Evolutionary conservation across 2,113 vertebrate genomes (phyloP), one percentile per base, ranked within the genome.

Genomic region (Tragelaphus imberbis): DNA sequence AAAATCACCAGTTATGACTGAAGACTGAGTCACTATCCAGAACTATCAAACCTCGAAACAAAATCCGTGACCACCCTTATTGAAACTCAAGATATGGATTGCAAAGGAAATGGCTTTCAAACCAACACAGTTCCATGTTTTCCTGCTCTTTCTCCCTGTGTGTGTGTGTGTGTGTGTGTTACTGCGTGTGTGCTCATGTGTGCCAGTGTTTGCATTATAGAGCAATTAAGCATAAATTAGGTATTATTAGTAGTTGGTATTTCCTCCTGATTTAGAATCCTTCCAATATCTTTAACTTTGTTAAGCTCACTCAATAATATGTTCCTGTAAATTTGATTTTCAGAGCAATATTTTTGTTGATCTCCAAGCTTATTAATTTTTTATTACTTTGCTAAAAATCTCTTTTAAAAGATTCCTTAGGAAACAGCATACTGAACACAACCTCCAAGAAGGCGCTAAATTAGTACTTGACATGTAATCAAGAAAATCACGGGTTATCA

Each of bases 351-450:
- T 88, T 84, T 97, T 91, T 95, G 36, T 94, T 96, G 71, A 97
- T 85, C 36, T 98, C 94, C 23, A 63, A 80, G 5, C 33, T 95
- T 87, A 61, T 84, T 96, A 53, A 51, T 84, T 84, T 97, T 84
- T 93, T 98, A 95, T 93, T 59, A 93, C 79, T 49, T 96, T 33
- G 3, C 49, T 97, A 71, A 97, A 71, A 98, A 94, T 96, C 13
- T 47, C 95, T 36, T 71, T 75, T 93, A 92, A 97, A 97, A 92
- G 33, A 58, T 63, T 96, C 36, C 92, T 84, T 90, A 97, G 96
- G 79, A 97, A 98, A 97, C 97, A 88, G 88, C 51, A 93, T 95
- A 89, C 97, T 59, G 84, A 98, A 82, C 88, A 97, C 98, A 97
- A 27, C 55, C 80, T 97, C 96, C 0, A 1, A 98, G 95, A 88